Evolutionary conservation across 2,888 invertebrate species (phyloP), one percentile per base, ranked within the genome.

Genomic region (Pristionchus maxplancki): DNA sequence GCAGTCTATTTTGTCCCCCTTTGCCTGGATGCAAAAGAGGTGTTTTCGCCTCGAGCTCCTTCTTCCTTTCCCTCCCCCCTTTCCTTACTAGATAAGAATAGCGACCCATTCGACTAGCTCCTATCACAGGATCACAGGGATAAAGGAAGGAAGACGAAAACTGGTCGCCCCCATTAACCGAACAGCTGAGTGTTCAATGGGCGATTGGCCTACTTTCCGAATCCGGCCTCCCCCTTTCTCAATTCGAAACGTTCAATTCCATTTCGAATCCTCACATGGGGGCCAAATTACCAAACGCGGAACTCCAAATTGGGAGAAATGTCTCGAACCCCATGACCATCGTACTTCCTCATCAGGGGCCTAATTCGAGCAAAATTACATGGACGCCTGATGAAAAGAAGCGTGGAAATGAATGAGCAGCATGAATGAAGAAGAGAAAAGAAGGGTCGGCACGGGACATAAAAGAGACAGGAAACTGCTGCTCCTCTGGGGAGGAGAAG

Each of bases 171-270:
- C 58, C 58, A 58, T 58, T 58, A 58, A 58, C 24, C 58, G 71
- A 71, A 71, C 71, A 71, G 71, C 71, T 71, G 71, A 17, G 3
- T 6, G 24, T 40, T 20, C 34, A 17, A 67, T 28, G 64, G 31
- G 64, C 40, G 31, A 71, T 71, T 71, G 71, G 37, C 71, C 71
- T 71, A 71, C 71, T 71, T 71, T 71, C 20, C 64, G 28, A 31
- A 28, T 4, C 64, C 34, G 64, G 44, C 11, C 44, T 6, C 44
- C 31, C 11, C n/a, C n/a, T n/a, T n/a, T n/a, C 31, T 20, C 4
- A 67, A 67, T 67, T 20, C 34, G 62, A 58, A 58, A n/a, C n/a
- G 58, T n/a, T 58, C 9, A n/a, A 58, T 11, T 31, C 31, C 15
- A 11, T 28, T 62, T 1, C 24, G 24, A 62, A 62, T 62, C 62